Evolutionary conservation across 2,797 vertebrate genomes (phyloP).

Genomic region (Fratercula arctica): DNA sequence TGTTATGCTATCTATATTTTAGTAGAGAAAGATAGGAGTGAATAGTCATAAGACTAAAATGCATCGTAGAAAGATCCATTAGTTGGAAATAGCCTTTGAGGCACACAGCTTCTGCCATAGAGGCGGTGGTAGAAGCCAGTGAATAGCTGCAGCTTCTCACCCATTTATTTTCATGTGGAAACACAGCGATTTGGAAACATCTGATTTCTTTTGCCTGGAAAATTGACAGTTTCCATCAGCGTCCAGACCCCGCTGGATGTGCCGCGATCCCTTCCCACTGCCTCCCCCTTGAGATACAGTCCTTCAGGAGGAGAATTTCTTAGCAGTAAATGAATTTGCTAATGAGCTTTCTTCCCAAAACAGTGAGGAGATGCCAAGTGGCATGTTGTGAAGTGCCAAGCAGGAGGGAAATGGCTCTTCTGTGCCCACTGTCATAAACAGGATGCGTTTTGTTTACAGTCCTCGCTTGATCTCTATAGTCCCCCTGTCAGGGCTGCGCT

Average conservation of each 20-base stretch:
- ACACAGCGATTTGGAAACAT: neutral
- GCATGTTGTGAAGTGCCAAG: slow-evolving; percentile 21
- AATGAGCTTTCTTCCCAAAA: neutral
- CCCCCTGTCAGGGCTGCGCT: slow-evolving; percentile 17
- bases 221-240: neutral
- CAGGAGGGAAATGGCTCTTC: slow-evolving; percentile 42
- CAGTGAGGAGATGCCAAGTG: slow-evolving; percentile 10
- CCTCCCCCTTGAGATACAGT: neutral
- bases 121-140: neutral
- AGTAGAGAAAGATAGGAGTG: slow-evolving; percentile 28
- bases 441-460: slow-evolving; percentile 5
- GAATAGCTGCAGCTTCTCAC: slow-evolving; percentile 8
- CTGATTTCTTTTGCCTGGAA: slow-evolving; percentile 12
- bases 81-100: slow-evolving; percentile 48
- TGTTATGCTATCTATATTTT: slow-evolving; percentile 59
- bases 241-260: neutral
- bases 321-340: slow-evolving; percentile 31
- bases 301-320: slow-evolving; percentile 1
- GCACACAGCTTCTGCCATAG: slow-evolving; percentile 16
- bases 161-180: slow-evolving; percentile 13
- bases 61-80: slow-evolving; percentile 26
- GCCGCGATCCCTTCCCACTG: neutral
- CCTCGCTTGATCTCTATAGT: neutral
- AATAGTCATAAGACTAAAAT: slow-evolving; percentile 39
- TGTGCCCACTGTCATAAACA: neutral